Evolutionary conservation across 2,888 invertebrate species (phyloP), one percentile per base, ranked within the genome.

Genomic region (Empis livida): DNA sequence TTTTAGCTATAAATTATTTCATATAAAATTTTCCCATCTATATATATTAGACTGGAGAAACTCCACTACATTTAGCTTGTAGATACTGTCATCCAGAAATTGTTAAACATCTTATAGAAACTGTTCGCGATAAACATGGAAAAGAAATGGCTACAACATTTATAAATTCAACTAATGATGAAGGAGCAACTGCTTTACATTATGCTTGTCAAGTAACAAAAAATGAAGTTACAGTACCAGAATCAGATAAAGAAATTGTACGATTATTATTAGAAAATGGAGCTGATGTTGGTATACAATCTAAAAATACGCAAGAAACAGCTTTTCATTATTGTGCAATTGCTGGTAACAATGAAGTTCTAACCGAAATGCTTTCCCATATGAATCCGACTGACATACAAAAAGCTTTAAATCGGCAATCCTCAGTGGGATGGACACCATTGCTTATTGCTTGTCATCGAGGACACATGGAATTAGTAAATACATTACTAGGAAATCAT

Each of bases 391-490:
- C 87, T 2, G 89, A 91, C 53, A 82, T 94, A n/a, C 90, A 94
- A 61, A 84, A 87, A 65, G 93, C 94, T 1, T 77, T 97, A 57
- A 99, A 99, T 66, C 83, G 84, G 59, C 97, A 97, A 65, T 89
- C 91, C 48, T 84, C 85, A 49, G 84, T 92, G 53, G 88, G 99
- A 10, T 97, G 97, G 95, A 96, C 97, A 0, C 97, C 99, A 13
- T 73, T 99, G 54, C 73, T 97, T 45, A 94, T 97, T 57, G 97
- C 99, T 16, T 90, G 96, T 60, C 85, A 96, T 63, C 79, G 89
- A 63, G 99, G 96, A 6, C 97, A 99, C 67, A 84, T 90, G 74
- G 90, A 92, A 62, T 80, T 97, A 56, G 93, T 96, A 39, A 88
- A 78, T 61, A 89, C 88, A 51, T 74, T 97, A 48, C 74, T 96